phyloP scores from a whole-genome alignment of 2,113 vertebrate genomes.

The Phrynosoma blainvillii region DNA sequence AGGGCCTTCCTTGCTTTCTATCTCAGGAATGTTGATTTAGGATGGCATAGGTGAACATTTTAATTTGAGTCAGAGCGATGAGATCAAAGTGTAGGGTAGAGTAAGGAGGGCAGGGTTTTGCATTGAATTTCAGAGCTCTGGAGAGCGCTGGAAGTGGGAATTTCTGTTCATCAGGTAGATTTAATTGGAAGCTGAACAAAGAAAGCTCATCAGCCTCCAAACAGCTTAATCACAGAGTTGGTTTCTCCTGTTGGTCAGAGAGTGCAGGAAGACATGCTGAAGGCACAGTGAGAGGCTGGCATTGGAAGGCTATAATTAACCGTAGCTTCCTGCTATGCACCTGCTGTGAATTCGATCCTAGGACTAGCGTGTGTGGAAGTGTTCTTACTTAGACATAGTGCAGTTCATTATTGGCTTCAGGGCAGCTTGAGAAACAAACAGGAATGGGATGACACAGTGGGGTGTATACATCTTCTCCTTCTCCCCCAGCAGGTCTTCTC shows the following conservation, averaged over 20 bases:
- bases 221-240: neutral
- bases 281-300: neutral
- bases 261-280: neutral
- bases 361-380: neutral
- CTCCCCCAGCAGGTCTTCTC: neutral
- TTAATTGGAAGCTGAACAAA: neutral
- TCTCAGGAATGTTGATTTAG: neutral
- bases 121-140: rapidly evolving
- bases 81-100: neutral
- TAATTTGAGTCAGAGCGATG: too few species aligned
- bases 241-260: neutral
- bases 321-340: conserved; percentile 21
- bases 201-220: neutral
- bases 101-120: neutral
- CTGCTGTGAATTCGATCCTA: neutral
- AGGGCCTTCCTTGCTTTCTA: neutral
- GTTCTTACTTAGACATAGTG: neutral
- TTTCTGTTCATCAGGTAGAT: neutral
- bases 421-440: neutral
- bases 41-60: neutral
- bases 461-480: neutral
- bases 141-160: neutral
- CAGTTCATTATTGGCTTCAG: conserved; percentile 12
- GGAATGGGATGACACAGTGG: too few species aligned
- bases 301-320: neutral